Evolutionary conservation across 1,140 invertebrate genomes (phyloP).

Genomic region (Bombus waltoni): DNA sequence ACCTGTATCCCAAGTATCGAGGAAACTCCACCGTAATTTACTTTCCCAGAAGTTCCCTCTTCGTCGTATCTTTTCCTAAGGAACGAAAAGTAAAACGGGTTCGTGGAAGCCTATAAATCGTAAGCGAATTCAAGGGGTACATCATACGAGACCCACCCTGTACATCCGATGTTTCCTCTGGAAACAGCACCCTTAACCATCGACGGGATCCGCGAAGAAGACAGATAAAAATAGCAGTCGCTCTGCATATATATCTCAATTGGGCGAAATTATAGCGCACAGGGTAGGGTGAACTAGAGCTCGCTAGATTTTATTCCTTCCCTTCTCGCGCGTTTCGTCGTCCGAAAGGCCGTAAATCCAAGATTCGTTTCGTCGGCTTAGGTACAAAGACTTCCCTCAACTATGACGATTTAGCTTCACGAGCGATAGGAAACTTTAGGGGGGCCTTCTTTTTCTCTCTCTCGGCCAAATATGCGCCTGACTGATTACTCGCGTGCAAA

Average conservation of each 20-base stretch:
- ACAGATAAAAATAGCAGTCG: background rate
- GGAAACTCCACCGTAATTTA: background rate
- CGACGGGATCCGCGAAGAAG: background rate
- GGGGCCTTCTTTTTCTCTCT: constrained; percentile 4
- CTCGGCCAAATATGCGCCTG: constrained; percentile 51
- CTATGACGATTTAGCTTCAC: constrained; percentile 52
- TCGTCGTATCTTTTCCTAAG: background rate
- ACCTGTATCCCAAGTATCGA: background rate
- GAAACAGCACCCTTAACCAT: background rate
- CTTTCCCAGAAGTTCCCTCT: background rate
- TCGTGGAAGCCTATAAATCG: background rate
- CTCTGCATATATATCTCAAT: constrained; percentile 11
- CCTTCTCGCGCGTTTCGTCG: background rate
- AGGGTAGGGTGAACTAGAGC: background rate
- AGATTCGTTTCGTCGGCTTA: constrained; percentile 31
- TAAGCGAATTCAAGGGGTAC: background rate
- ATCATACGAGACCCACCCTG: background rate
- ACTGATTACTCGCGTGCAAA: constrained; percentile 4
- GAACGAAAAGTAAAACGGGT: background rate
- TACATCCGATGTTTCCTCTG: background rate
- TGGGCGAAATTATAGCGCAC: constrained; percentile 19
- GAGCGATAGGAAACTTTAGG: constrained; percentile 43
- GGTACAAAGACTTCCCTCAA: background rate
- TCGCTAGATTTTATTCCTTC: constrained; percentile 16
- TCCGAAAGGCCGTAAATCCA: background rate